phyloP scores from a whole-genome alignment of 2,888 invertebrate genomes.

The Lordiphosa andalusiaca region DNA sequence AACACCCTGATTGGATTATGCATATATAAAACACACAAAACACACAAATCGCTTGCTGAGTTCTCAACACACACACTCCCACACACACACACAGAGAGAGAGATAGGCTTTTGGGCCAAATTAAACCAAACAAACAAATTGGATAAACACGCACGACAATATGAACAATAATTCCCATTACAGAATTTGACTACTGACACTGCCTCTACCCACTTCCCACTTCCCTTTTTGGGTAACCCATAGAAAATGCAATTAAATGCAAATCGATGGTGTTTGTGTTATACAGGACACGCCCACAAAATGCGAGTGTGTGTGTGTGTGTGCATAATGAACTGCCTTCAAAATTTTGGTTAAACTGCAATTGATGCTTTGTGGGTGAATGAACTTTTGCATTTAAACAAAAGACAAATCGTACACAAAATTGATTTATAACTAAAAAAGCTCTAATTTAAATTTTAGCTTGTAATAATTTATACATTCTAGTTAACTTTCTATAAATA shows the following conservation, averaged over 20 bases:
- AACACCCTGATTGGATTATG: slow-evolving; percentile 48
- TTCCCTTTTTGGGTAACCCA: background rate
- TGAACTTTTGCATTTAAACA: too few relatives aligned
- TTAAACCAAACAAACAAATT: slow-evolving; percentile 56
- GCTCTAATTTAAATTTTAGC: too few relatives aligned
- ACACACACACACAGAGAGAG: background rate
- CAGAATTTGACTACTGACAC: slow-evolving; percentile 44
- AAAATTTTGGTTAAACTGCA: too few relatives aligned
- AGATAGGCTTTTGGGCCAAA: slow-evolving; percentile 25
- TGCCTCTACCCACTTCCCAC: background rate
- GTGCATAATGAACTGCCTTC: too few relatives aligned
- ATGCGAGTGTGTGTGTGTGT: too few relatives aligned
- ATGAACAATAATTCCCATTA: slow-evolving; percentile 67
- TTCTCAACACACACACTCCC: slow-evolving; percentile 13
- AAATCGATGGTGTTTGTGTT: slow-evolving; percentile 67
- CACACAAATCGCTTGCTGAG: slow-evolving; percentile 18
- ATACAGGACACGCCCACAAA: slow-evolving; percentile 29
- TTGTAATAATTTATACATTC: too few relatives aligned
- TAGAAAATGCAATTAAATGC: slow-evolving; percentile 63
- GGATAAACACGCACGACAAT: slow-evolving; percentile 66
- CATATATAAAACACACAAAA: slow-evolving; percentile 34
- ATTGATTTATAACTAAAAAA: too few relatives aligned
- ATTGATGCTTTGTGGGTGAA: too few relatives aligned
- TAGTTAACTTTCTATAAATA: too few relatives aligned
- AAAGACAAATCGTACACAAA: too few relatives aligned